phyloP scores from a whole-genome alignment of 2,888 invertebrate species.

The Spisula subtruncata region DNA sequence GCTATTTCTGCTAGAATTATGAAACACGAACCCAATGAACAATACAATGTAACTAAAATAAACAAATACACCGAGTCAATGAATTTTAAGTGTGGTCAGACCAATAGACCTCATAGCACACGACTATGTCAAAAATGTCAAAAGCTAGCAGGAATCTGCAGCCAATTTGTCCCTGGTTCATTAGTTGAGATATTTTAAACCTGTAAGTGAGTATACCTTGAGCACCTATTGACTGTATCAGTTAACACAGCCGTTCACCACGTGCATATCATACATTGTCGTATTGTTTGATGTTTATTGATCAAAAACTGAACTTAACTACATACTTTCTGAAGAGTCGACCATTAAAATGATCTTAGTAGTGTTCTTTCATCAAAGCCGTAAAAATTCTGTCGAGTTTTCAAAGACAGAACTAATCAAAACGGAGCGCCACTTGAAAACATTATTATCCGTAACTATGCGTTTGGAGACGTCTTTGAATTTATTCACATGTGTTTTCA shows the following conservation, averaged over 20 bases:
- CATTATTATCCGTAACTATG: conserved; percentile 48
- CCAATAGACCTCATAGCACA: not conserved
- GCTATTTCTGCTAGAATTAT: too few species aligned
- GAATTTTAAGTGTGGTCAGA: too few species aligned
- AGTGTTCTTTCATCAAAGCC: conserved; percentile 34
- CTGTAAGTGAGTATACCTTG: not conserved
- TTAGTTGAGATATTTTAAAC: not conserved
- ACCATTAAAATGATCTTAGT: conserved; percentile 37
- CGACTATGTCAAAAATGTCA: not conserved
- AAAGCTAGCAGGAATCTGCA: not conserved
- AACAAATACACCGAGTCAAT: too few species aligned
- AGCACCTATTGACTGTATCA: conserved; percentile 21
- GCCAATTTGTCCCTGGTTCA: not conserved
- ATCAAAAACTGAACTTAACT: conserved; percentile 40
- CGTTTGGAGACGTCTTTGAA: conserved; percentile 48
- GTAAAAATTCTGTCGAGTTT: conserved; percentile 36
- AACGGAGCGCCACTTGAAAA: conserved; percentile 41
- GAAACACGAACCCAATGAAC: too few species aligned
- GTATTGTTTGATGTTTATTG: conserved; percentile 21
- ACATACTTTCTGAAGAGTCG: conserved; percentile 40
- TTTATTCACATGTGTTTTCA: conserved; percentile 59
- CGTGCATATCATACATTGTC: conserved; percentile 22
- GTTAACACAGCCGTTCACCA: not conserved
- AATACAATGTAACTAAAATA: too few species aligned
- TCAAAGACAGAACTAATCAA: conserved; percentile 50